A percentile compares a stretch with the other conserved stretches of the same genome.
Evolutionary conservation across 2,888 invertebrate species (phyloP).

Genomic region (Abrostola triplasia): DNA sequence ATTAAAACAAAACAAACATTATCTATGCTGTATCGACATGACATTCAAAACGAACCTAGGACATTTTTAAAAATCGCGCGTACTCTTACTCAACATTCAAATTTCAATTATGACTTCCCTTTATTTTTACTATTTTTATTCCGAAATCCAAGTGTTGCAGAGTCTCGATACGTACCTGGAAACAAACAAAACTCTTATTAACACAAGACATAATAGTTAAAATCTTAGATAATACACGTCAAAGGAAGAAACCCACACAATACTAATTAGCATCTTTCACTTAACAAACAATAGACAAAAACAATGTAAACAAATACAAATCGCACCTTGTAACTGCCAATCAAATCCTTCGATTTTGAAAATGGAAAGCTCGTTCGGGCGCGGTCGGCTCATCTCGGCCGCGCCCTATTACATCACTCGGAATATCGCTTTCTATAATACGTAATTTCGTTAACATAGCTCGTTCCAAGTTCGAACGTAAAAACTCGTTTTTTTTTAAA

Average conservation of each 20-base stretch:
- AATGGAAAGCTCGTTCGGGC: constrained; percentile 70
- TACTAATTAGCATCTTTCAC: constrained; percentile 3
- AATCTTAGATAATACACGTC: not conserved
- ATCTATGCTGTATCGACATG: no score
- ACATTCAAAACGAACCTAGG: no score
- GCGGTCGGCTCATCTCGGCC: constrained; percentile 61
- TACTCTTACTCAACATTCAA: no score
- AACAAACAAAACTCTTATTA: constrained; percentile 28
- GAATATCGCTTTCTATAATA: constrained; percentile 73
- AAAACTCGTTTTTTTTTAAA: constrained; percentile 46
- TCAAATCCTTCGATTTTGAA: constrained; percentile 65
- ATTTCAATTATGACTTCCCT: no score
- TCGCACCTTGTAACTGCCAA: constrained; percentile 40
- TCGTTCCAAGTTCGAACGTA: constrained; percentile 39
- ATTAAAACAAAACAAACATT: no score
- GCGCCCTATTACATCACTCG: constrained; percentile 68
- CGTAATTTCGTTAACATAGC: constrained; percentile 59
- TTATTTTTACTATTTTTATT: not conserved
- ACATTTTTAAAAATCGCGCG: no score
- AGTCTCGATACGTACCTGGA: constrained; percentile 57
- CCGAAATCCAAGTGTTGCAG: not conserved
- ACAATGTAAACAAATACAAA: constrained; percentile 34
- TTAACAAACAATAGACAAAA: constrained; percentile 9
- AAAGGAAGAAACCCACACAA: not conserved
- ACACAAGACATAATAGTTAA: not conserved